Evolutionary conservation across 2,888 invertebrate species (phyloP).

Genomic region (Gnatocerus cornutus): DNA sequence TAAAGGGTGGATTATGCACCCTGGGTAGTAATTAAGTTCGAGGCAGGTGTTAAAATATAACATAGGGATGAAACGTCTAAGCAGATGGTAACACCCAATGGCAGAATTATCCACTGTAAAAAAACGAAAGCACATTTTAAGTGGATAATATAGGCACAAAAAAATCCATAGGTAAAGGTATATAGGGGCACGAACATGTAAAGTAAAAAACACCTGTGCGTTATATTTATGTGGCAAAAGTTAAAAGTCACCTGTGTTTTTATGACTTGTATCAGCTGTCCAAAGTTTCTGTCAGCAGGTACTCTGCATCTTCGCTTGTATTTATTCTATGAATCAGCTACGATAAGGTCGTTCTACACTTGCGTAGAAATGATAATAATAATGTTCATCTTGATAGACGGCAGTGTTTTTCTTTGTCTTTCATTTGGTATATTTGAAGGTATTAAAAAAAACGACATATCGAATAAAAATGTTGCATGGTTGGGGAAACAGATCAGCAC

Average conservation of each 20-base stretch:
- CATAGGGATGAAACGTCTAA: slow-evolving; percentile 46
- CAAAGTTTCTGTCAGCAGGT: slow-evolving; percentile 3
- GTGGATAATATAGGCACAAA: slow-evolving; percentile 16
- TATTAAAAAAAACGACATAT: slow-evolving; percentile 46
- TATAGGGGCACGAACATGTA: slow-evolving; percentile 27
- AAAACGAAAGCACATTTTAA: slow-evolving; percentile 21
- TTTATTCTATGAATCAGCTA: no score
- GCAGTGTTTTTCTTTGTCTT: background rate
- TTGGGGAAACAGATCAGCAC: slow-evolving; percentile 68
- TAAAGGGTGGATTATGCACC: slow-evolving; percentile 3
- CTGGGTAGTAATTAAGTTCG: slow-evolving; percentile 32
- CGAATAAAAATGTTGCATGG: slow-evolving; percentile 65
- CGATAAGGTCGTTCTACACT: no score
- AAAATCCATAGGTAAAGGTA: slow-evolving; percentile 1
- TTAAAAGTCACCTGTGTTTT: slow-evolving; percentile 31
- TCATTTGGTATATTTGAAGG: slow-evolving; percentile 33
- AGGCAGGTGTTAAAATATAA: slow-evolving; percentile 55
- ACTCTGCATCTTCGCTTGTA: background rate
- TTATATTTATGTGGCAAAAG: slow-evolving; percentile 16
- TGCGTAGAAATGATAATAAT: background rate
- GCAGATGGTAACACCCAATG: slow-evolving; percentile 28
- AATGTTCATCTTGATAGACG: slow-evolving; percentile 2
- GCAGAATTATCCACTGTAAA: slow-evolving; percentile 26
- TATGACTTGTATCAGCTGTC: slow-evolving; percentile 13
- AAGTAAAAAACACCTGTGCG: slow-evolving; percentile 19